Conservation (phyloP, 2,888 invertebrate species). For the Glyphotaelius pellucidus region DNA sequence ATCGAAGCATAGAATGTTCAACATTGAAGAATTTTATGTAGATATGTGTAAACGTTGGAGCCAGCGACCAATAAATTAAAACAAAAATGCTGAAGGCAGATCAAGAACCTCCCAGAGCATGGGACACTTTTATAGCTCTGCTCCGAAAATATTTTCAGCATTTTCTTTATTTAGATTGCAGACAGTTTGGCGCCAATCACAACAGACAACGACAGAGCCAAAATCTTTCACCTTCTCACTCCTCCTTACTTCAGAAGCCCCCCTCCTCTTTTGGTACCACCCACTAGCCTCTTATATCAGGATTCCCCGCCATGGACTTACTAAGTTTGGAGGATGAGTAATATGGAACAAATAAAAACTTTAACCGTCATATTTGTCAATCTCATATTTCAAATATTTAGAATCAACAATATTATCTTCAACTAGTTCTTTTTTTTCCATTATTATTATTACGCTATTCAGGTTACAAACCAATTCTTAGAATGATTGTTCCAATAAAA, state of each 20-base stretch:
- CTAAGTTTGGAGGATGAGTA: neutral
- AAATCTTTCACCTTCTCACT: slow-evolving; percentile 15
- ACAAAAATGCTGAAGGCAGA: slow-evolving; percentile 4
- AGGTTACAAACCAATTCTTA: no score
- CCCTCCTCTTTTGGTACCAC: no score
- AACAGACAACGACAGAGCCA: slow-evolving; percentile 37
- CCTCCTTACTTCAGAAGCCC: neutral
- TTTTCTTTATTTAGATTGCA: slow-evolving; percentile 35
- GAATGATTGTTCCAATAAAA: no score
- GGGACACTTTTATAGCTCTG: slow-evolving; percentile 8
- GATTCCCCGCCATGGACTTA: neutral
- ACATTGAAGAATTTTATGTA: neutral
- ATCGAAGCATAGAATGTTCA: neutral
- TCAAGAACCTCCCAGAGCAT: slow-evolving; percentile 7
- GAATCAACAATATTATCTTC: no score
- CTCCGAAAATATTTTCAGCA: slow-evolving; percentile 29
- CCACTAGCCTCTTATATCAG: no score
- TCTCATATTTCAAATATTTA: no score
- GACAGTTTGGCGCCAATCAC: slow-evolving; percentile 52
- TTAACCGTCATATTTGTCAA: no score
- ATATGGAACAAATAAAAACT: no score
- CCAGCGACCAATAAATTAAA: neutral
- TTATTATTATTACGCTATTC: no score
- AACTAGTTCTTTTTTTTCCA: no score
- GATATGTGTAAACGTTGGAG: neutral